Evolutionary conservation across 2,113 vertebrate genomes (phyloP), one percentile per base, ranked within the genome.

Genomic region (Otolemur garnettii): DNA sequence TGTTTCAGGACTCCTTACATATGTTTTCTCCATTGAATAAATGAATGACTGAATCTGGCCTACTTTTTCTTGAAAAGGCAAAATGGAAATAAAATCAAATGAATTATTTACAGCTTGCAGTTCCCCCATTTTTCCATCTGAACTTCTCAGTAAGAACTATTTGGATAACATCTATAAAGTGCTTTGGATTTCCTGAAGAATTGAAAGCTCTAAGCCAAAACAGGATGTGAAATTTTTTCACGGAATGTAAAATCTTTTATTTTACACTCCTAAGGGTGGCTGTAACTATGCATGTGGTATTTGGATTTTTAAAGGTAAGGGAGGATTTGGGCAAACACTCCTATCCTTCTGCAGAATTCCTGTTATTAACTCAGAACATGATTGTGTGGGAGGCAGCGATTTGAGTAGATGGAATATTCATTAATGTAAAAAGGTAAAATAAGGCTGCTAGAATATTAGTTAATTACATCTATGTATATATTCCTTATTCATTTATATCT

Each of bases 231-330:
- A 85, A 24, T 62, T 74, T 68, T 91, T 91, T 33, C 57, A 84
- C 38, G 59, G 72, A 24, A 42, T 45, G 57, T 22, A 82, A 82
- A 77, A 84, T 84, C 42, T 87, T 96, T 93, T 66, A 92, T 78
- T 95, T 93, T 92, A 62, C 71, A 84, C 60, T 87, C 78, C 17
- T 71, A 72, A 97, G 4, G 85, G 35, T 92, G 77, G 33, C 53
- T 83, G 69, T 88, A 92, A 94, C 94, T 94, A 81, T 71, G 15
- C 68, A 55, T 64, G 68, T 38, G 57, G 11, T 71, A n/a, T 96
- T 94, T 86, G 68, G 11, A 95, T 81, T 94, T 95, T 93, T 74
- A 85, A 96, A 93, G 60, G 64, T 84, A 69, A 88, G 80, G 91
- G 95, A 81, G 21, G 62, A 78, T 88, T 78, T 64, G 75, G 62